Base-by-base conservation (phyloP, 2,888 invertebrate species). In the Leptinotarsa peninsularis region DNA sequence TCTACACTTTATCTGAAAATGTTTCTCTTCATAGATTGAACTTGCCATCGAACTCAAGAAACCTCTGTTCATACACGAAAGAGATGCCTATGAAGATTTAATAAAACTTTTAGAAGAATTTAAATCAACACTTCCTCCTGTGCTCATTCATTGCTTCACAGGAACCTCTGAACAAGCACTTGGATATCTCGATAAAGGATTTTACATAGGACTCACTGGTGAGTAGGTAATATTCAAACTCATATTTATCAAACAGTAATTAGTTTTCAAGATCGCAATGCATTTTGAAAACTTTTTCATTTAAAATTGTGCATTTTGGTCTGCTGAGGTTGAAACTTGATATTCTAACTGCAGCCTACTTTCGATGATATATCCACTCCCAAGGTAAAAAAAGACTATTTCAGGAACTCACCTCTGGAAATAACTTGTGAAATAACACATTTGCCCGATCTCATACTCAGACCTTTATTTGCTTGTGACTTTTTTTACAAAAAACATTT, bases 61-160 rank as follows among this genome's bases (percentile, higher is more conserved):
- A 87, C 97, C 98, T 1, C 88, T 98, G 60, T 93, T 97, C 85
- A 92, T 98, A 67, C 97, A 97, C 88, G 98, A 98, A 89, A 93
- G 97, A 87, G 96, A 96, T 82, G 98, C 98, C 21, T 95, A 96
- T 85, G 91, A 93, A 23, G 97, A 97, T 88, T 91, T 98, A 83
- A 89, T 96, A 81, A 91, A 93, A 85, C 95, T 97, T 84, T 89
- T 93, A 79, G 88, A 89, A 66, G 89, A 90, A 78, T 91, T 90
- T 82, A 83, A 84, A 74, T 84, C 83, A 68, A 84, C 84, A 77
- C 79, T 96, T 70, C 96, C 98, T n/a, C 92, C 95, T 14, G 93
- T 96, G 75, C 93, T 98, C 66, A 91, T 98, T 76, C 96, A 98
- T 87, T 97, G 97, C 78, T 98, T 98, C 89, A 96, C 96, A 70